A percentile compares a stretch with the other conserved stretches of the same genome.
Evolutionary conservation across 1,140 invertebrate species (phyloP).

Genomic region (Nylanderia fulva): DNA sequence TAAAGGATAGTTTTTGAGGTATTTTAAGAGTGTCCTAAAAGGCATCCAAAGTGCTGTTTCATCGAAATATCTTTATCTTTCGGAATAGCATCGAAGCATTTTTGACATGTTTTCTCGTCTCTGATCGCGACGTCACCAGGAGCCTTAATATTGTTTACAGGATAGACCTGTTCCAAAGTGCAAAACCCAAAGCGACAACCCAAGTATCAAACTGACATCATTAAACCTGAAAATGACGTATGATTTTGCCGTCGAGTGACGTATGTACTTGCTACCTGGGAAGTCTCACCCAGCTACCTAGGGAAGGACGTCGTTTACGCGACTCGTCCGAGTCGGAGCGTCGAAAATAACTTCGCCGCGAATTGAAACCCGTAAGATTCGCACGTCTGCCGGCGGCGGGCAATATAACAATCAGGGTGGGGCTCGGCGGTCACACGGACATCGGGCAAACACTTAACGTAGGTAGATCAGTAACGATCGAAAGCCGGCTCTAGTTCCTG

Average conservation of each 20-base stretch:
- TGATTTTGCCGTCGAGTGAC: too few relatives aligned
- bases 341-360: constrained; percentile 21
- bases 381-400: background rate
- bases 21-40: too few relatives aligned
- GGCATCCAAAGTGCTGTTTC: too few relatives aligned
- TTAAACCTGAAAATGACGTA: too few relatives aligned
- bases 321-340: constrained; percentile 20
- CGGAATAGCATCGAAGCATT: too few relatives aligned
- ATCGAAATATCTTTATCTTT: too few relatives aligned
- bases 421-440: constrained; percentile 65
- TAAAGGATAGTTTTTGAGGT: too few relatives aligned
- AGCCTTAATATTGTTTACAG: background rate
- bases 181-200: background rate
- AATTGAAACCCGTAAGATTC: constrained; percentile 31
- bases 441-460: constrained; percentile 74
- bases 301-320: background rate
- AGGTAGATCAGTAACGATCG: constrained; percentile 79
- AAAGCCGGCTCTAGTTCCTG: constrained; percentile 73
- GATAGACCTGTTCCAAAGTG: background rate
- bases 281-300: background rate
- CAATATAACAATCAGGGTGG: constrained; percentile 71
- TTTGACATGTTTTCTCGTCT: too few relatives aligned
- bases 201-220: too few relatives aligned
- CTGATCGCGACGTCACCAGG: too few relatives aligned
- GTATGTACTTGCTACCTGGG: too few relatives aligned